A percentile compares a stretch with the other conserved stretches of the same genome.
These are phyloP conservation scores for Albula goreensis DNA, from an alignment of 2,113 vertebrate genomes.

Conservation along the genomic window DNA sequence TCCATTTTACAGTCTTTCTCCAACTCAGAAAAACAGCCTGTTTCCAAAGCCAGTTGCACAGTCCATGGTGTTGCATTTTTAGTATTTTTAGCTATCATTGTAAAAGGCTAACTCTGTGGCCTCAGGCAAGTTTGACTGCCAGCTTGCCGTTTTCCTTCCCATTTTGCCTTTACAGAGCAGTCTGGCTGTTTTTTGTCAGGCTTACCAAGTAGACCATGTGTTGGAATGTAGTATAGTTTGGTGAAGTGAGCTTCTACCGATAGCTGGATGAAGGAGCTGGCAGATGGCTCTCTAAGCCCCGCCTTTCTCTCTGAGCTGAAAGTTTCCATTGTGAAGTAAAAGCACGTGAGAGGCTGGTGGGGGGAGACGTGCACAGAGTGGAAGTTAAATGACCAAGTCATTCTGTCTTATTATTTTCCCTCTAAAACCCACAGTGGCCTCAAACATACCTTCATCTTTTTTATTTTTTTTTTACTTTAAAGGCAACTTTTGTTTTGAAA, in stretches of 20 bases:
- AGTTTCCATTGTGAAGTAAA: constrained; percentile 25
- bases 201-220: not conserved
- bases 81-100: not conserved
- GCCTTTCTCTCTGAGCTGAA: not conserved
- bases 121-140: constrained; percentile 8
- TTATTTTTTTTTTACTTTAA: not conserved
- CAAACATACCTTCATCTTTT: not conserved
- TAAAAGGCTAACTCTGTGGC: not conserved
- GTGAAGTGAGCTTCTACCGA: constrained; percentile 18
- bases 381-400: not conserved
- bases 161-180: not conserved
- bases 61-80: not conserved
- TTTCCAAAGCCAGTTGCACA: not conserved
- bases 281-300: not conserved
- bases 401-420: not conserved
- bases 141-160: constrained; percentile 14
- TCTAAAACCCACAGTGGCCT: not conserved
- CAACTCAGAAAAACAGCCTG: not conserved
- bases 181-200: constrained; percentile 1
- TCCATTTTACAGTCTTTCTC: not conserved
- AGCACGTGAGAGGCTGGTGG: not conserved
- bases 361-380: not conserved
- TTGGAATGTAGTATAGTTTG: not conserved
- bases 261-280: constrained; percentile 4
- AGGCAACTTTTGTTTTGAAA: not conserved